These are phyloP conservation scores for Catagonus wagneri DNA, from an alignment of 2,113 vertebrate genomes.

Conservation along the genomic window DNA sequence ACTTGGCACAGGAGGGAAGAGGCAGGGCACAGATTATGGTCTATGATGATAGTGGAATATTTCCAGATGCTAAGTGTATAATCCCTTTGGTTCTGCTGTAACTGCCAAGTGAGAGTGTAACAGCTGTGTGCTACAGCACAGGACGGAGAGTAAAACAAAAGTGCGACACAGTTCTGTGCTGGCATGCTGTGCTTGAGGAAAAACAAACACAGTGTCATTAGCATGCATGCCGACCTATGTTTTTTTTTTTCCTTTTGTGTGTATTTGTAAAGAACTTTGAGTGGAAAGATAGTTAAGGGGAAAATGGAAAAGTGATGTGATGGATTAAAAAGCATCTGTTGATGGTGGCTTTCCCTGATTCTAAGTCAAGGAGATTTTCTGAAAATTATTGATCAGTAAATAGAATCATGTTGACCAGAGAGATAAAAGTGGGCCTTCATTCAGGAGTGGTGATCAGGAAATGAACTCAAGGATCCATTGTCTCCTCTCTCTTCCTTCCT, in stretches of 20 bases:
- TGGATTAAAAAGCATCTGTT: not conserved
- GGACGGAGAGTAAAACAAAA: conserved; percentile 49
- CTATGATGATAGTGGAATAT: conserved; percentile 33
- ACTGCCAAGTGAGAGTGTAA: conserved; percentile 63
- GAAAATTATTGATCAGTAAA: conserved; percentile 6
- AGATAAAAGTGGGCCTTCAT: not conserved
- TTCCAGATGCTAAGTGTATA: conserved; percentile 76
- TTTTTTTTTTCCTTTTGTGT: not conserved
- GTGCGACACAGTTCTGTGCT: not conserved
- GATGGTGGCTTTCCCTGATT: not conserved
- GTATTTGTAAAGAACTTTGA: conserved; percentile 23
- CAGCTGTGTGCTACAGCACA: not conserved
- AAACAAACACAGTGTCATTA: not conserved
- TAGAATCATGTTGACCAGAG: not conserved
- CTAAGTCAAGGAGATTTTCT: not conserved
- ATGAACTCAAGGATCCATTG: not conserved
- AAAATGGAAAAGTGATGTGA: not conserved
- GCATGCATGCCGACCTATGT: not conserved
- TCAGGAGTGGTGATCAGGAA: not conserved
- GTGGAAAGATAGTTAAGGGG: not conserved
- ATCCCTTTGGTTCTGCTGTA: conserved; percentile 75
- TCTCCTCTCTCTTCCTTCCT: not conserved
- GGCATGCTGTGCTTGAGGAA: not conserved
- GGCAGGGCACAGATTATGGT: not conserved
- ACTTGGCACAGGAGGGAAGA: conserved; percentile 18